Evolutionary conservation across 2,797 vertebrate species (phyloP).

Genomic region (Morelia viridis): DNA sequence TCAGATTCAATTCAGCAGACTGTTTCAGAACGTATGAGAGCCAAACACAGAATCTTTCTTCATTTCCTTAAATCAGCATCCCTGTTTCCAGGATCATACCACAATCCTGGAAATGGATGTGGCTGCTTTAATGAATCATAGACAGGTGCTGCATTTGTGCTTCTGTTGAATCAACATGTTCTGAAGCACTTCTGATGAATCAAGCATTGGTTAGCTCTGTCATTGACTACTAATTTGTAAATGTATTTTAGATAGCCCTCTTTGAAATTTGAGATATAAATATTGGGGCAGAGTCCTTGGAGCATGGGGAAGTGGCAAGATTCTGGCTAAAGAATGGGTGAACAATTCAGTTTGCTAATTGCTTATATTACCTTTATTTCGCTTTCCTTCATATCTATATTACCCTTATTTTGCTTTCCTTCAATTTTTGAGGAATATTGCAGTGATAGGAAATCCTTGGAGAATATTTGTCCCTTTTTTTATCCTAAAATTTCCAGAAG

Average conservation of each 20-base stretch:
- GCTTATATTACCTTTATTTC: background rate
- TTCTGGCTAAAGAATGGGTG: background rate
- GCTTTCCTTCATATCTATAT: background rate
- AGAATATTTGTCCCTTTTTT: background rate
- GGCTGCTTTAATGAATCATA: background rate
- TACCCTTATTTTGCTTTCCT: background rate
- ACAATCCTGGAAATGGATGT: background rate
- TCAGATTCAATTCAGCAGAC: background rate
- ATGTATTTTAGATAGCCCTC: slow-evolving; percentile 7
- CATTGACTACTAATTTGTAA: background rate
- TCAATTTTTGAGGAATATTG: background rate
- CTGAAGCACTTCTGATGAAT: background rate
- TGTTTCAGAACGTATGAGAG: background rate
- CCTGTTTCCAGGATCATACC: background rate
- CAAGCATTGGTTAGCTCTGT: background rate
- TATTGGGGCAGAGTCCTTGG: background rate
- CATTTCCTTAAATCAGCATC: background rate
- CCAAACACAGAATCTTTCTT: background rate
- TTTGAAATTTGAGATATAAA: background rate
- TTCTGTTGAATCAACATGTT: background rate
- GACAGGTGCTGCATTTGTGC: background rate
- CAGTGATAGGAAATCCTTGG: background rate
- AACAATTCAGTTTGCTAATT: background rate
- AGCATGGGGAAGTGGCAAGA: background rate
- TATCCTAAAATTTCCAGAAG: background rate